Evolutionary conservation across 1,140 invertebrate genomes (phyloP).

Genomic region (Piezodorus guildinii): DNA sequence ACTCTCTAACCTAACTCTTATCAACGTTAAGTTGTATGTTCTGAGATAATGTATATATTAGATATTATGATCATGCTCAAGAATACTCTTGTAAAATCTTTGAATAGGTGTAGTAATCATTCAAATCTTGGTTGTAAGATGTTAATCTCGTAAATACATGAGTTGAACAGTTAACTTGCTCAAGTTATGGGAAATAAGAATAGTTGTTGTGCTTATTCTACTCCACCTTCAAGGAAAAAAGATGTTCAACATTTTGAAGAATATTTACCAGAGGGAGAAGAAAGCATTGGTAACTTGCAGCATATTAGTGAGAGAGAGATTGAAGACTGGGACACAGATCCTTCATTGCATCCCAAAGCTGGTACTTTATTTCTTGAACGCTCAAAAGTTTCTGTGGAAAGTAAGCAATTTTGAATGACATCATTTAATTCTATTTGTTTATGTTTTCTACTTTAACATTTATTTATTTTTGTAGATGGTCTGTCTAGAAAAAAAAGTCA

Average conservation of each 20-base stretch:
- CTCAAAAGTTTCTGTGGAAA: conserved; percentile 82
- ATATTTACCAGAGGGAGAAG: conserved; percentile 57
- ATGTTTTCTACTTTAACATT: background rate
- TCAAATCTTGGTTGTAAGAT: no score
- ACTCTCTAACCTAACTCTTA: conserved; percentile 5
- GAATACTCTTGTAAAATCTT: background rate
- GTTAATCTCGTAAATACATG: no score
- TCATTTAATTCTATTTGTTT: no score
- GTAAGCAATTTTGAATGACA: conserved; percentile 36
- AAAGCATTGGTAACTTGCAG: conserved; percentile 79
- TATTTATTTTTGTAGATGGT: conserved; percentile 49
- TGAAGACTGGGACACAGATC: conserved; percentile 88
- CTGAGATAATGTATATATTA: conserved; percentile 10
- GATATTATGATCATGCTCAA: background rate
- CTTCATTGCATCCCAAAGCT: conserved; percentile 88
- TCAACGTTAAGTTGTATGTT: conserved; percentile 8
- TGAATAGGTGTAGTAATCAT: no score
- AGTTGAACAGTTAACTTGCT: background rate
- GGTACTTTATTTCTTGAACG: conserved; percentile 92
- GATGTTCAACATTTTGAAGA: conserved; percentile 47
- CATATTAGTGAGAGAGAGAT: conserved; percentile 96
- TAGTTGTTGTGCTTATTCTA: conserved; percentile 63
- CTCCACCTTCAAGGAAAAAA: conserved; percentile 44
- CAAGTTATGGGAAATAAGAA: conserved; percentile 58
- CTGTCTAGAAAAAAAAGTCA: conserved; percentile 83